Conservation (phyloP, 2,113 vertebrate species). For the Lampris incognitus region DNA sequence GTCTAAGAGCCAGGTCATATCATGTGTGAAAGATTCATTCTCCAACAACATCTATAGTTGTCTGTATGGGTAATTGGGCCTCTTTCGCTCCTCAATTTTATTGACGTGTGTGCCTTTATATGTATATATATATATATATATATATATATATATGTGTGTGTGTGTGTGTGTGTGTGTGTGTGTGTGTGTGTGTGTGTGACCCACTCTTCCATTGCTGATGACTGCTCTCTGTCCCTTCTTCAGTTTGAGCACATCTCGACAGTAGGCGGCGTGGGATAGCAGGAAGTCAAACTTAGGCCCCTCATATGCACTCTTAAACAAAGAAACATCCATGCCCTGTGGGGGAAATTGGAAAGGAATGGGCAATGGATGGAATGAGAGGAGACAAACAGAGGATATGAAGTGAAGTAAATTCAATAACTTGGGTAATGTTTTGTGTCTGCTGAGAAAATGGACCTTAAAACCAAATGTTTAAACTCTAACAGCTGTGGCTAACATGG, state of each 20-base stretch:
- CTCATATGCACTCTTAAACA: conserved; percentile 91
- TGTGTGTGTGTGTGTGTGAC: conserved; percentile 35
- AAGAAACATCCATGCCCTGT: conserved; percentile 93
- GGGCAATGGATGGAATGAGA: conserved; percentile 1
- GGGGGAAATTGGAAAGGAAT: conserved; percentile 24
- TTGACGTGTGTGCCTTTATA: too few relatives aligned
- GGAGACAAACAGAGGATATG: not conserved
- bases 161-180: not conserved
- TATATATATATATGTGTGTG: too few relatives aligned
- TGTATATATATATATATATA: too few relatives aligned
- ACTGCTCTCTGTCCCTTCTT: conserved; percentile 93
- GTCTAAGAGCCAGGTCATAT: too few relatives aligned
- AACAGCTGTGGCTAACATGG: too few relatives aligned
- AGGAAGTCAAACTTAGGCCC: conserved; percentile 90
- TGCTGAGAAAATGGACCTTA: too few relatives aligned
- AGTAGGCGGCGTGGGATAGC: conserved; percentile 91
- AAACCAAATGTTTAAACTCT: not conserved
- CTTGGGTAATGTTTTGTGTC: too few relatives aligned
- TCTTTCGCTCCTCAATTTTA: too few relatives aligned
- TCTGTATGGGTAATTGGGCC: too few relatives aligned
- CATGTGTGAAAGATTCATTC: too few relatives aligned
- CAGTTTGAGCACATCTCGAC: conserved; percentile 93
- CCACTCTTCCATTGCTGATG: conserved; percentile 97
- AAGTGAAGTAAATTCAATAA: not conserved
- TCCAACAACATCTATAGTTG: too few relatives aligned